Percentiles rank a stretch among this genome's conserved stretches.
These are phyloP conservation scores for Periphyllus acericola DNA, from an alignment of 2,888 invertebrate genomes.

Conservation along the genomic window DNA sequence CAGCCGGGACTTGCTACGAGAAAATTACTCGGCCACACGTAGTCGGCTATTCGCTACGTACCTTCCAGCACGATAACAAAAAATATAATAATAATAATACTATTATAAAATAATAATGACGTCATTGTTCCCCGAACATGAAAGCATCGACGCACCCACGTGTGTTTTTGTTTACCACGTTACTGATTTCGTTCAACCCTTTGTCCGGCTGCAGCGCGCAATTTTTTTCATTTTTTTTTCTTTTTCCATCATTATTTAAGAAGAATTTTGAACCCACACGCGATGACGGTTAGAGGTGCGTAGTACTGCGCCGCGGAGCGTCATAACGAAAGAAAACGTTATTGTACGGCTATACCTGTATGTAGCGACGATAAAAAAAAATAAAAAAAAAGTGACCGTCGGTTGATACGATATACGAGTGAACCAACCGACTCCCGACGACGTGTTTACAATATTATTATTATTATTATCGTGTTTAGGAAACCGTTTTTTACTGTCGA, in stretches of 20 bases:
- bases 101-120: constrained; percentile 29
- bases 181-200: neutral
- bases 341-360: too few relatives aligned
- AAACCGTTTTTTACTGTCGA: constrained; percentile 14
- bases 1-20: neutral
- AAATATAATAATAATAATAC: neutral
- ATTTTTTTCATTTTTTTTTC: neutral
- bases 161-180: neutral
- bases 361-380: neutral
- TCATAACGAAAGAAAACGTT: neutral
- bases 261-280: neutral
- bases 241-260: neutral
- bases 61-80: neutral
- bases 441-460: neutral
- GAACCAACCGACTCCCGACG: neutral
- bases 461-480: neutral
- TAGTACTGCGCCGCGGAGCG: neutral
- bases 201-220: neutral
- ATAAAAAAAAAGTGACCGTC: neutral
- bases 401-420: neutral
- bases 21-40: too few relatives aligned
- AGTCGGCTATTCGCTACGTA: too few relatives aligned
- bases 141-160: constrained; percentile 3
- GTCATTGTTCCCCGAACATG: neutral
- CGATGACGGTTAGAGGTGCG: neutral